Evolutionary conservation across 2,888 invertebrate species (phyloP).

Genomic region (Papilio protenor): DNA sequence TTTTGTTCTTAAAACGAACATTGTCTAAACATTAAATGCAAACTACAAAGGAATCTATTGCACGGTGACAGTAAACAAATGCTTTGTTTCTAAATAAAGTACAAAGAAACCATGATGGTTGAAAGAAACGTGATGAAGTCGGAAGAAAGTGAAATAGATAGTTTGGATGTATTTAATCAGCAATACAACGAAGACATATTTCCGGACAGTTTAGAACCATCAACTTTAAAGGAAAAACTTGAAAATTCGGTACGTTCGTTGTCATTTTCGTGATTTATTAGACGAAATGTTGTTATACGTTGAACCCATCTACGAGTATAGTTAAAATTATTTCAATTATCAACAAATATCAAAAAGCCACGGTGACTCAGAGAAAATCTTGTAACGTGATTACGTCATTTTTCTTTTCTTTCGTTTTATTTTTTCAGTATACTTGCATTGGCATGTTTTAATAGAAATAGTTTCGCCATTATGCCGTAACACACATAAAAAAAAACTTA

Average conservation of each 20-base stretch:
- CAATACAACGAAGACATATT: constrained; percentile 63
- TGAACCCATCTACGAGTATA: too few species aligned
- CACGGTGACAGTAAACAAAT: constrained; percentile 3
- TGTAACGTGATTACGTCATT: too few species aligned
- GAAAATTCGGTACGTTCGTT: constrained; percentile 68
- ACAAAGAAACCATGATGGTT: constrained; percentile 58
- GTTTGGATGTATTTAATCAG: constrained; percentile 72
- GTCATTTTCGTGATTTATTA: too few species aligned
- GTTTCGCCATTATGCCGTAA: too few species aligned
- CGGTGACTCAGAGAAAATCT: too few species aligned
- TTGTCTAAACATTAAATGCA: not conserved
- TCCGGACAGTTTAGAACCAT: constrained; percentile 76
- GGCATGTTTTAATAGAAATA: not conserved
- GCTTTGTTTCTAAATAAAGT: constrained; percentile 6
- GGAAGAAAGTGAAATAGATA: constrained; percentile 71
- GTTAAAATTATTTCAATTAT: too few species aligned
- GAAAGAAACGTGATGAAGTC: constrained; percentile 70
- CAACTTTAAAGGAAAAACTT: constrained; percentile 63
- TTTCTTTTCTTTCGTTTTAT: too few species aligned
- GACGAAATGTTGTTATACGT: not conserved
- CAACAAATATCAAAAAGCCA: not conserved
- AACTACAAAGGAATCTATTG: constrained; percentile 12
- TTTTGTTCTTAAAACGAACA: constrained; percentile 40
- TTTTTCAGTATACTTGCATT: too few species aligned
- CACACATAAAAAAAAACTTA: too few species aligned